Percentiles rank a stretch among this genome's conserved stretches.
Conservation (phyloP, 53 echinoderm and acorn worm species). For the Echinometra lucunter region DNA sequence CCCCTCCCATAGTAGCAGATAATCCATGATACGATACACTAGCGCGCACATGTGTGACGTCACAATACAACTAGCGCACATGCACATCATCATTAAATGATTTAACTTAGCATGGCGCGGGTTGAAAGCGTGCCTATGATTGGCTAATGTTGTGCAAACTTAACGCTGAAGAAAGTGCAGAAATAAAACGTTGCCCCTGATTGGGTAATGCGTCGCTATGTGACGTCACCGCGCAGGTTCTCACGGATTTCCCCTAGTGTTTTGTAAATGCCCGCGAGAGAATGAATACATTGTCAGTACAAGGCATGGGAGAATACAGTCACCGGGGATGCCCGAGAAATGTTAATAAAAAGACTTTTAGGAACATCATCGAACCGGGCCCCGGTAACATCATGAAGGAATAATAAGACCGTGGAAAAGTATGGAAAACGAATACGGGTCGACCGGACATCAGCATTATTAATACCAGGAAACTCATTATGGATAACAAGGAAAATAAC, state of each 20-base stretch:
- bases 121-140: slow-evolving; percentile 8
- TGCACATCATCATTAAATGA: too few relatives aligned
- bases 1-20: not conserved
- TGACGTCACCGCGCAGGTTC: slow-evolving; percentile 44
- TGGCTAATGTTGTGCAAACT: not conserved
- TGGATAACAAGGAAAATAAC: slow-evolving; percentile 36
- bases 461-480: slow-evolving; percentile 32
- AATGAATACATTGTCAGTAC: not conserved
- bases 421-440: slow-evolving; percentile 4
- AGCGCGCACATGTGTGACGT: slow-evolving; percentile 55
- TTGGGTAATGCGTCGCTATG: slow-evolving; percentile 53
- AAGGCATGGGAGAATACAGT: not conserved
- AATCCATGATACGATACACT: not conserved
- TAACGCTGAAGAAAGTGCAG: not conserved
- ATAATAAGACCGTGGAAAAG: not conserved
- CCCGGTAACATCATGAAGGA: not conserved
- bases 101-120: not conserved
- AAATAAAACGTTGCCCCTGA: not conserved
- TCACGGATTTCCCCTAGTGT: slow-evolving; percentile 22
- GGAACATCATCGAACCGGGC: not conserved
- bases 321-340: not conserved
- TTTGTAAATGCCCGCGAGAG: slow-evolving; percentile 55
- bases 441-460: slow-evolving; percentile 4
- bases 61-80: slow-evolving; percentile 28
- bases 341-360: not conserved